Evolutionary conservation across 1,140 invertebrate species (phyloP), one percentile per base, ranked within the genome.

Genomic region (Drosophila paulistorum): DNA sequence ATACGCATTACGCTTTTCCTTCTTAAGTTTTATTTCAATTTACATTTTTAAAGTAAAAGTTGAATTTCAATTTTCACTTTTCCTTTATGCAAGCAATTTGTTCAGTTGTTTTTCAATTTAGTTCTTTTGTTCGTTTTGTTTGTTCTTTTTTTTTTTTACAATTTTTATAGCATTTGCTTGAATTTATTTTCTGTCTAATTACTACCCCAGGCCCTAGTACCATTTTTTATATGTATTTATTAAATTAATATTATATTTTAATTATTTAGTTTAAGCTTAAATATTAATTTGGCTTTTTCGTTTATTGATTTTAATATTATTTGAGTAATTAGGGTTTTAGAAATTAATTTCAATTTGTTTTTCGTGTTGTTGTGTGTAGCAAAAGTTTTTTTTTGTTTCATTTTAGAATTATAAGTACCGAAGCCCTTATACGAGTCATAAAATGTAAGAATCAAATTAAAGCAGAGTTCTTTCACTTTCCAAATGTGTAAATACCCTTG

Each of bases 121-220:
- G 70, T 82, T 75, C 76, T 63, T 23, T 23, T 23, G 20, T 23
- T 23, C 20, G 20, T 23, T 23, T 23, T 61, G 26, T 68, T 41
- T 61, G 17, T 17, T n/a, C n/a, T n/a, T 74, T 76, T 48, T 65
- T 61, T n/a, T 71, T 48, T 67, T 85, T 77, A 71, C 65, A 62
- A 68, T 71, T 69, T 73, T 57, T 79, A 65, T 51, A 23, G 20
- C 14, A 17, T 48, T 48, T 51, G 7, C 7, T 7, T 51, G 2
- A 23, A 45, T 65, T 74, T 55, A 70, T 74, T 64, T 65, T 65
- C 55, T 65, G 73, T 39, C 74, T 86, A 82, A 71, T 86, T 77
- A 33, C 82, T 86, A 86, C 82, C 82, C 82, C 82, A 87, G 69
- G 71, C 82, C 82, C 82, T 87, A 87, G 82, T 86, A 82, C 82